These are phyloP conservation scores for Elephas maximus DNA, from an alignment of 2,113 vertebrate genomes.

Conservation along the genomic window DNA sequence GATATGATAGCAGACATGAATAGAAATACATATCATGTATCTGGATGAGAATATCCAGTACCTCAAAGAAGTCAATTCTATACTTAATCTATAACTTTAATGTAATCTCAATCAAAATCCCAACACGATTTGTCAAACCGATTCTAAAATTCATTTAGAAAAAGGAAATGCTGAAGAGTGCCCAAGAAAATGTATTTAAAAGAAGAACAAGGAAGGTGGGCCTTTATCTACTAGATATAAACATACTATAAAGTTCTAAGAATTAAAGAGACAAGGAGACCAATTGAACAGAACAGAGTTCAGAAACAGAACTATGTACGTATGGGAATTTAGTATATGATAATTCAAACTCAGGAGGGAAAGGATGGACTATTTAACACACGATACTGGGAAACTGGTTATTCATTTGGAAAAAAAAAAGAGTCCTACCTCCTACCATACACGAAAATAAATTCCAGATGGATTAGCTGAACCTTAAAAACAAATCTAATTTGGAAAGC, in stretches of 20 bases:
- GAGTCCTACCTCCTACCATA: background rate
- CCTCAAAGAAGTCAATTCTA: background rate
- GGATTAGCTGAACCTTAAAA: no score
- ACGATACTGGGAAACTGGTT: background rate
- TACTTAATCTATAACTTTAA: background rate
- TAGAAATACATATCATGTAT: background rate
- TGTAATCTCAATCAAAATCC: background rate
- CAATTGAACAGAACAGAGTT: background rate
- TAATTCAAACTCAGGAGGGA: background rate
- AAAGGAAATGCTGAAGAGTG: background rate
- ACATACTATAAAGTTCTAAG: background rate
- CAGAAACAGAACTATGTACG: background rate
- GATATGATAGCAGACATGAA: background rate
- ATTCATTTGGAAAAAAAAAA: background rate
- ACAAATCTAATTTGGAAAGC: no score
- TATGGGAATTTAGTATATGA: rapidly evolving
- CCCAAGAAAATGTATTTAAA: background rate
- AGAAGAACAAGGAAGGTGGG: background rate
- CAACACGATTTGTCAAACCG: background rate
- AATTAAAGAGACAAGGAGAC: background rate
- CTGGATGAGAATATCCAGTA: background rate
- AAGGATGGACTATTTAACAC: background rate
- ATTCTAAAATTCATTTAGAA: slow-evolving; percentile 11
- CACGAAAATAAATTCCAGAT: no score
- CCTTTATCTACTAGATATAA: background rate